These are phyloP conservation scores for Tetramorium simillimum DNA, from an alignment of 1,140 invertebrate species.

Conservation along the genomic window DNA sequence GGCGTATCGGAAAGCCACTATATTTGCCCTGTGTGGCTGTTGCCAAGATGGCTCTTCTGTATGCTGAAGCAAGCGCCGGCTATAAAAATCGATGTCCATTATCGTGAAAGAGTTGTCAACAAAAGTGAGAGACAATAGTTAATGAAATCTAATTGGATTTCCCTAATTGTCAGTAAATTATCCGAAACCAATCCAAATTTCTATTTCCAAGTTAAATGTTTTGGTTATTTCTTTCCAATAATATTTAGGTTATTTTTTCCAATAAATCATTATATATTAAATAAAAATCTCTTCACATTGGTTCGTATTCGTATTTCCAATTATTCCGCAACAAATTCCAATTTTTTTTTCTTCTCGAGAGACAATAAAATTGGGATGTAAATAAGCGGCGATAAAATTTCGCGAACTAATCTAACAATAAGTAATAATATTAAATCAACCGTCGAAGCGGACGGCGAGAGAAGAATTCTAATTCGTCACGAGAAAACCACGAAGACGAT, in stretches of 20 bases:
- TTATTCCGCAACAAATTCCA: background rate
- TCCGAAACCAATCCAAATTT: background rate
- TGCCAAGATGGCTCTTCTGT: background rate
- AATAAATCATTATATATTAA: background rate
- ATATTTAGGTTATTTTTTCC: background rate
- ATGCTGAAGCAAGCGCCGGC: background rate
- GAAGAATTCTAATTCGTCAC: background rate
- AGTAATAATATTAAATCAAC: background rate
- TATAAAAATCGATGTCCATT: background rate
- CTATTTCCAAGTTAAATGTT: background rate
- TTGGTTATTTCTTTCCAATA: background rate
- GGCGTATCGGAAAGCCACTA: background rate
- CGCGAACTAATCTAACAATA: background rate
- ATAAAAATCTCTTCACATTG: background rate
- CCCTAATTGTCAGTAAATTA: background rate
- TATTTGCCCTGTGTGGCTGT: background rate
- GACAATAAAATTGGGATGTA: background rate
- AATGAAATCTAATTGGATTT: background rate
- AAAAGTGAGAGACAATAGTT: background rate
- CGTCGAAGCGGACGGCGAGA: background rate
- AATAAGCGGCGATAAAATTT: background rate
- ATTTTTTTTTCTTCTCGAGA: background rate
- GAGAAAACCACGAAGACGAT: background rate
- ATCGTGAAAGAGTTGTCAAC: background rate
- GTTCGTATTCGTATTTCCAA: background rate